Percentiles rank a stretch among this genome's conserved stretches.
These are phyloP conservation scores for Odontophorus gujanensis DNA, from an alignment of 2,113 vertebrate species.

Conservation along the genomic window DNA sequence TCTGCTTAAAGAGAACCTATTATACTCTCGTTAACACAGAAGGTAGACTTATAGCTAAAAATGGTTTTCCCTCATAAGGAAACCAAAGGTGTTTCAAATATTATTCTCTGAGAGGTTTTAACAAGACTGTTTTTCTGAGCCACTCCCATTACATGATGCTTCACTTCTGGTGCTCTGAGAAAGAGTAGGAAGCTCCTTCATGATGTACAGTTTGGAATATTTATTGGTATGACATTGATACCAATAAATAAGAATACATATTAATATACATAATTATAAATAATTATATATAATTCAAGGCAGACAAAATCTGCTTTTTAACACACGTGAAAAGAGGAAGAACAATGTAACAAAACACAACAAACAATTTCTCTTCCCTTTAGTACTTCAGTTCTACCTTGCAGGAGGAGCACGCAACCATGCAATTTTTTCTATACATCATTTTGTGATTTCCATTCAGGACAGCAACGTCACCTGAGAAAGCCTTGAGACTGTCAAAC, in stretches of 20 bases:
- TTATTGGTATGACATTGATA: not conserved
- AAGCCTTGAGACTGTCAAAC: not conserved
- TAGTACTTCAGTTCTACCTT: not conserved
- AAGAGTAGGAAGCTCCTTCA: not conserved
- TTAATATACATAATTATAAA: too few species aligned
- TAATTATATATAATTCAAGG: not conserved
- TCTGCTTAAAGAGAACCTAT: not conserved
- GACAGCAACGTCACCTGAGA: not conserved
- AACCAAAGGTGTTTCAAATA: not conserved
- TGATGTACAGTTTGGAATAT: not conserved
- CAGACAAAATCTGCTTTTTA: not conserved
- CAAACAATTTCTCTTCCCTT: accelerated
- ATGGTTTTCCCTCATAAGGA: not conserved
- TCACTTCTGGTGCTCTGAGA: not conserved
- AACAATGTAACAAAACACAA: not conserved
- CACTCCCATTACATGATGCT: not conserved
- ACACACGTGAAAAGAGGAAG: not conserved
- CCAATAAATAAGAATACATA: too few species aligned
- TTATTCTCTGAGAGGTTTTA: not conserved
- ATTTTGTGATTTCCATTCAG: not conserved
- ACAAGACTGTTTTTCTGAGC: not conserved
- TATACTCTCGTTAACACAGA: not conserved
- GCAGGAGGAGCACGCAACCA: not conserved
- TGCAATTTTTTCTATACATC: not conserved
- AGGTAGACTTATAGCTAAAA: not conserved